Conservation (phyloP, 2,113 vertebrate species). For the Hiodon tergisus region DNA sequence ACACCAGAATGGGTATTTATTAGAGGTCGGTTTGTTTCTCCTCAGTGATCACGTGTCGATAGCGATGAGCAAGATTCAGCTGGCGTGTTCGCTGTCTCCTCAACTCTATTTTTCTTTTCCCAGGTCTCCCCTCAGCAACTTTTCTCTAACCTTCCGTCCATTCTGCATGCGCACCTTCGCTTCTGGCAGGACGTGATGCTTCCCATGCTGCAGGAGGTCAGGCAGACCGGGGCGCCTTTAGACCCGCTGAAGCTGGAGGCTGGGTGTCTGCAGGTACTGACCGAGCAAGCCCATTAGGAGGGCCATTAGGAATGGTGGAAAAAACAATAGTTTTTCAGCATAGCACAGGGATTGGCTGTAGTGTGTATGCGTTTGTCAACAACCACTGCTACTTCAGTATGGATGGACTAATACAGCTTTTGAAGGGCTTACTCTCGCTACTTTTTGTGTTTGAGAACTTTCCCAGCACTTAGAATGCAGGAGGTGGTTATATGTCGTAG, state of each 20-base stretch:
- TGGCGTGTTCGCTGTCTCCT: background rate
- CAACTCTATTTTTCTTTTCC: conserved; percentile 17
- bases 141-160: conserved; percentile 66
- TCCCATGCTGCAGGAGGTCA: conserved; percentile 60
- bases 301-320: no score
- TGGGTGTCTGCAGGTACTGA: conserved; percentile 67
- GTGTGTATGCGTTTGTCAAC: no score
- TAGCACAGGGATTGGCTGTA: background rate
- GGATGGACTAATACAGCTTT: no score
- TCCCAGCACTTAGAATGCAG: no score
- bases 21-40: conserved; percentile 61
- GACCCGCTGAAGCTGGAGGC: conserved; percentile 63
- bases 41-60: background rate
- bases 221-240: conserved; percentile 60
- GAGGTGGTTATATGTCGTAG: no score
- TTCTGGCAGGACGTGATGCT: conserved; percentile 74
- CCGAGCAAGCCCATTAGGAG: background rate
- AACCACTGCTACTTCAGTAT: no score
- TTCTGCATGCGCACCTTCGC: conserved; percentile 60
- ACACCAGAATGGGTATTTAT: conserved; percentile 61
- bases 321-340: no score
- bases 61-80: background rate
- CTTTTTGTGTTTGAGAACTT: no score
- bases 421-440: no score
- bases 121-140: conserved; percentile 61